Evolutionary conservation across 2,888 invertebrate genomes (phyloP), one percentile per base, ranked within the genome.

Genomic region (Nudaria mundana): DNA sequence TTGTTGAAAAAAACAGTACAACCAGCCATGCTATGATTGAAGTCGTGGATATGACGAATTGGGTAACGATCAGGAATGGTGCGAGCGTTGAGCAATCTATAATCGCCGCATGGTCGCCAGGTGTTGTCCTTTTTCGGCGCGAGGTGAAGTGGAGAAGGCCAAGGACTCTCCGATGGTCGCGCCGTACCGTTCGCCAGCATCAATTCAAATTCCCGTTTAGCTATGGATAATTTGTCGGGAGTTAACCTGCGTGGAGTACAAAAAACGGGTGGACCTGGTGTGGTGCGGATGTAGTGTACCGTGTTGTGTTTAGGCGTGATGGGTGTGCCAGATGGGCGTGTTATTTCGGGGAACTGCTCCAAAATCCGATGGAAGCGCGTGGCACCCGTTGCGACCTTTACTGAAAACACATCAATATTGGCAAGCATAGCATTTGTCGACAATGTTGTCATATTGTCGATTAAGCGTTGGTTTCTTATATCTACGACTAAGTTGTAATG

Each of bases 101-200:
- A 30, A 8, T 37, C 24, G 3, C 37, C 25, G 4, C 37, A 37
- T 3, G 30, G 31, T 5, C 31, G 16, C 30, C 37, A 37, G 1
- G 25, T 18, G 12, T 31, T 25, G 8, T 26, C 25, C 16, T 30
- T 18, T 22, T 37, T 37, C 1, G 12, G 7, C 1, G 5, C 25
- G 5, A 37, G 16, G 15, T 37, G 30, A 0, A 31, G 31, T 7
- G 31, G 30, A n/a, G 37, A 37, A 1, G 37, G 3, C 28, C 35
- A 36, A 2, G 22, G 35, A 7, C 25, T 26, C 1, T 26, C 14
- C 8, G 37, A 31, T 3, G 25, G 31, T 2, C 37, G 15, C 1
- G 37, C 30, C 1, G 18, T 31, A 2, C 31, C 30, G 3, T n/a
- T 10, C 1, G 24, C 12, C 1, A 25, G 1, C 37, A 37, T 37